Base-by-base conservation (phyloP, 1,140 invertebrate species). In the Schlechtendalia chinensis region DNA sequence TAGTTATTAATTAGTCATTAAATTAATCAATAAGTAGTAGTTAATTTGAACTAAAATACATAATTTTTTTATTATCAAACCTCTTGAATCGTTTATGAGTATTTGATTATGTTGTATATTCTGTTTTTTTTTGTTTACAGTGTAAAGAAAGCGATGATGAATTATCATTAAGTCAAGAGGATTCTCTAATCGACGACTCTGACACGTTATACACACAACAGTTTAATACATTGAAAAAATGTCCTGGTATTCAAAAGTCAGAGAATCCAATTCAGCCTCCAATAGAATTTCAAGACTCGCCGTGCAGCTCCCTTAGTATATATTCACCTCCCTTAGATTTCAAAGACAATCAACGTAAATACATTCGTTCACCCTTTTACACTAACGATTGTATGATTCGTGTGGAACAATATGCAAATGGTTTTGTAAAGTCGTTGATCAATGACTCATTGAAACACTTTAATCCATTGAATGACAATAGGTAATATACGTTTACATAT, bases 171-270 rank as follows among this genome's bases (percentile, higher is more conserved):
- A 61, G 58, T 79, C 56, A 63, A 79, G 56, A 79, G 16, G 56
- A 61, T 45, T 79, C 75, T 63, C 6, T 79, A 29, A 59, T 79
- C 1, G 58, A 79, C 6, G 75, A 79, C n/a, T 79, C 56, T 45
- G 32, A 61, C 24, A 27, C 39, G 56, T 81, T 58, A 88, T 91
- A 91, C 83, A 90, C 90, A 39, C 91, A 93, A 85, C 92, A 93
- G 84, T 93, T 93, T 84, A 93, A 93, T 84, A 93, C 92, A 11
- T 86, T 93, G 79, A 93, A 93, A 83, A 93, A 93, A 86, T 91
- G 90, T 72, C n/a, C 53, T 39, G 39, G 5, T 72, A n/a, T 84
- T 84, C 65, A 83, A 83, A 71, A 83, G 90, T 47, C 32, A 47
- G 39, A 27, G 22, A 45, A 63, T 79, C 54, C 91, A 22, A 93